Base-by-base conservation (phyloP, 2,113 vertebrate species). In the Sander lucioperca region DNA sequence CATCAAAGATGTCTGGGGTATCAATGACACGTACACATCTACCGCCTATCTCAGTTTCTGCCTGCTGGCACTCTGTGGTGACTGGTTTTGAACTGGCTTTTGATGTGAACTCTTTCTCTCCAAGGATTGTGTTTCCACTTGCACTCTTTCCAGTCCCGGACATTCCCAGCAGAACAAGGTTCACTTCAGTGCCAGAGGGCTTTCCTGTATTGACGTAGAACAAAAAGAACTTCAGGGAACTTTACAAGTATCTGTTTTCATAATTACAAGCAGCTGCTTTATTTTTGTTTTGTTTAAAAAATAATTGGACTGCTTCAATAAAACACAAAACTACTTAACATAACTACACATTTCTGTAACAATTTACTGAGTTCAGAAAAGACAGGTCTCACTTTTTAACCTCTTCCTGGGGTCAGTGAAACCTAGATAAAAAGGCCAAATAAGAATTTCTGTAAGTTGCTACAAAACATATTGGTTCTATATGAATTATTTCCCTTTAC, bases 51-150 rank as follows among this genome's bases (percentile, higher is more conserved):
- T 0, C 27, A 8, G 27, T 4, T 11, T 69, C 11, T 48, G 4
- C 23, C 2, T 9, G 15, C 11, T 50, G 43, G 23, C 45, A 67
- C 64, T 67, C 45, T 30, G 1, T 67, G 23, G 64, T 67, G 64
- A 67, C 2, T 1, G 1, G 8, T 2, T 3, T 6, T 27, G 64
- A 67, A 30, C 23, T 19, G n/a, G 0, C 1, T 50, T 0, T 50
- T 19, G 64, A 67, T 1, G 0, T 3, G 16, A 67, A 50, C 3
- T 0, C 0, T 18, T 5, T 6, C 15, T 19, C 1, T 30, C 64
- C 4, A 0, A 67, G 45, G 64, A 67, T 67, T 19, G 64, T 67
- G 64, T 67, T 67, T 11, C 64, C 64, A 67, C 45, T 48, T 12
- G 64, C 64, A 13, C 64, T 67, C 64, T 67, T 67, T 30, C 64